A percentile compares a stretch with the other conserved stretches of the same genome.
These are phyloP conservation scores for Bombus haemorrhoidalis DNA, from an alignment of 1,140 invertebrate species.

Conservation along the genomic window DNA sequence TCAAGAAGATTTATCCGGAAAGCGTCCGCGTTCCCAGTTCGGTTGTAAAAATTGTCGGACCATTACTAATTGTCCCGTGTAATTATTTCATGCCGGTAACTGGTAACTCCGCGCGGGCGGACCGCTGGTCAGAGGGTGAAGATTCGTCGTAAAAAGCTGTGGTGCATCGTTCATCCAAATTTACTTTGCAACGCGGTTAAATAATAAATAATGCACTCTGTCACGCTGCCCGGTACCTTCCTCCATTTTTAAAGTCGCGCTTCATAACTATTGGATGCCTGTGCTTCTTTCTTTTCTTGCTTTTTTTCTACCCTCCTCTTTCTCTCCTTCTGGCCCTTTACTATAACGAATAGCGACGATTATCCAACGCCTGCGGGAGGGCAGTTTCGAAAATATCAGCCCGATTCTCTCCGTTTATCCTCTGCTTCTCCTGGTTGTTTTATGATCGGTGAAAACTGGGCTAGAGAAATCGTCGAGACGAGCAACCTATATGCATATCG, in stretches of 20 bases:
- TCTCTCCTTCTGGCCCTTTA: not conserved
- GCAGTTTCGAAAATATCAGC: not conserved
- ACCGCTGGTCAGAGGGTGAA: conserved; percentile 22
- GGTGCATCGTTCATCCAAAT: conserved; percentile 54
- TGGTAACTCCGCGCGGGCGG: conserved; percentile 1
- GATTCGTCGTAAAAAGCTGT: conserved; percentile 50
- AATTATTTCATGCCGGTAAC: conserved; percentile 50
- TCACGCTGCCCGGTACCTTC: conserved; percentile 43
- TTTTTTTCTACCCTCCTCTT: not conserved
- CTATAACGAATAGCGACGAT: not conserved
- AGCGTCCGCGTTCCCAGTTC: conserved; percentile 22
- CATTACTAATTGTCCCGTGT: conserved; percentile 49
- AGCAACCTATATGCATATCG: not conserved
- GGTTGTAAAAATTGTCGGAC: conserved; percentile 51
- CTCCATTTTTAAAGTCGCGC: conserved; percentile 54
- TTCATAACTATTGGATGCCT: conserved; percentile 50
- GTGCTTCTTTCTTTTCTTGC: not conserved
- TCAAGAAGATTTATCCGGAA: conserved; percentile 36
- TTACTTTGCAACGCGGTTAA: conserved; percentile 53
- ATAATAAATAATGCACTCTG: conserved; percentile 57
- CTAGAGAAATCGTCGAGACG: not conserved
- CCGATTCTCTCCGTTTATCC: not conserved
- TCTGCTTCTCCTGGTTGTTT: not conserved
- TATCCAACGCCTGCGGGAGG: not conserved
- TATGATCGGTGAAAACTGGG: not conserved